These are phyloP conservation scores for Lutjanus erythropterus DNA, from an alignment of 2,113 vertebrate genomes.

Conservation along the genomic window DNA sequence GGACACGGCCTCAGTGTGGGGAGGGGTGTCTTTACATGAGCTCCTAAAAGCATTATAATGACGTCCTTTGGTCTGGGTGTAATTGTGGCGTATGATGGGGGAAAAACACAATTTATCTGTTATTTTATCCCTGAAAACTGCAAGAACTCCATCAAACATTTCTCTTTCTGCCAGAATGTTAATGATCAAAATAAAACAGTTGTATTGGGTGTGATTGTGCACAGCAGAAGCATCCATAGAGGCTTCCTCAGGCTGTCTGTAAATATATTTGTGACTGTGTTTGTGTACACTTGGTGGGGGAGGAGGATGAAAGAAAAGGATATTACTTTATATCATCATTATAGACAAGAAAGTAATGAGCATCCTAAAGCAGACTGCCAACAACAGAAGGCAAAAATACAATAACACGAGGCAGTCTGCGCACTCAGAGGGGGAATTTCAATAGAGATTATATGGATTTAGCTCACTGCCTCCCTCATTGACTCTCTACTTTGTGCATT, in stretches of 20 bases:
- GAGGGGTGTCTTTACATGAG: slow-evolving; percentile 3
- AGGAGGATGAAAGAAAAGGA: slow-evolving; percentile 31
- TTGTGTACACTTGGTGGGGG: slow-evolving; percentile 19
- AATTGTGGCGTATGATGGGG: background rate
- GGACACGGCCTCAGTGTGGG: slow-evolving; percentile 15
- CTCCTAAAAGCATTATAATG: slow-evolving; percentile 1
- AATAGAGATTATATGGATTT: slow-evolving; percentile 78
- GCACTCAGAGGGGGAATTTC: slow-evolving; percentile 70
- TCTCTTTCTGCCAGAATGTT: slow-evolving; percentile 23
- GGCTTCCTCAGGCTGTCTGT: slow-evolving; percentile 17
- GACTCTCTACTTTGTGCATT: slow-evolving; percentile 60
- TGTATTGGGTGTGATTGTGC: background rate
- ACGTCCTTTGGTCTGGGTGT: slow-evolving; percentile 8
- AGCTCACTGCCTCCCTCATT: slow-evolving; percentile 61
- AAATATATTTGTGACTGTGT: slow-evolving; percentile 32
- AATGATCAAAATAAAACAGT: background rate
- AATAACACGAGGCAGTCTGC: slow-evolving; percentile 71
- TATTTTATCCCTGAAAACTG: slow-evolving; percentile 6
- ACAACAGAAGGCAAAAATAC: slow-evolving; percentile 72
- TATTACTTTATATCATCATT: slow-evolving; percentile 73
- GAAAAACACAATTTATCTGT: background rate
- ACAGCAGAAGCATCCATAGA: slow-evolving; percentile 13
- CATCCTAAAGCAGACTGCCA: slow-evolving; percentile 65
- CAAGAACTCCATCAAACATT: background rate
- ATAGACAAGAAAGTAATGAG: slow-evolving; percentile 72